These are phyloP conservation scores for Quadroppia sp. DNA, from an alignment of 2,888 invertebrate genomes.

Conservation along the genomic window DNA sequence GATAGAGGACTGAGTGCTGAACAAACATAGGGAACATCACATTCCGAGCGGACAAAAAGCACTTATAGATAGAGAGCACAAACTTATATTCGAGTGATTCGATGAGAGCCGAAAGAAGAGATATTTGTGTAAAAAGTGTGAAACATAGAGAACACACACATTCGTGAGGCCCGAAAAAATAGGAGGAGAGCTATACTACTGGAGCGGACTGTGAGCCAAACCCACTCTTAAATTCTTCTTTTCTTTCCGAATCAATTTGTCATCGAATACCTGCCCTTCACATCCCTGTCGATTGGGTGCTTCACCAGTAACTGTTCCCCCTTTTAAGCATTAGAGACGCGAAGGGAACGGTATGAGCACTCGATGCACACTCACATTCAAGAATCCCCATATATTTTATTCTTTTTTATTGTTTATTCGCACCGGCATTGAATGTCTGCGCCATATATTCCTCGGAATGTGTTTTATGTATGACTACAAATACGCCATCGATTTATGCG, in stretches of 20 bases:
- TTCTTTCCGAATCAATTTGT: conserved; percentile 29
- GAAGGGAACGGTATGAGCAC: not conserved
- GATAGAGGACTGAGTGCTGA: not conserved
- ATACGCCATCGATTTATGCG: conserved; percentile 19
- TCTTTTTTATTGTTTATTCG: not conserved
- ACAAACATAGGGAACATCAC: conserved; percentile 5
- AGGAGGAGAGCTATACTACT: not conserved
- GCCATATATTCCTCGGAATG: conserved; percentile 8
- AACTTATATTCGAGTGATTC: conserved; percentile 12
- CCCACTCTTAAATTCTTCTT: conserved; percentile 31
- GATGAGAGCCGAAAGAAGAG: conserved; percentile 1
- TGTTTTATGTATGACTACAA: not conserved
- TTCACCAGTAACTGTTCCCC: conserved; percentile 3
- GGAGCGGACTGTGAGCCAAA: conserved; percentile 16
- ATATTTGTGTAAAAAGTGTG: conserved; percentile 14
- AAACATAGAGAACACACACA: not conserved
- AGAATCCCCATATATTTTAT: conserved; percentile 7
- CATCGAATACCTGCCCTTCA: conserved; percentile 31
- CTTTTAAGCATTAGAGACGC: conserved; percentile 14
- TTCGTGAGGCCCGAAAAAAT: conserved; percentile 1
- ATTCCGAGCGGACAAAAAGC: not conserved
- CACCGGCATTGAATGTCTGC: not conserved
- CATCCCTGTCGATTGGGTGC: conserved; percentile 28
- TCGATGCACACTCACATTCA: not conserved
- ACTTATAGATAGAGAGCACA: conserved; percentile 5